These are phyloP conservation scores for Hartigia nigra DNA, from an alignment of 2,888 invertebrate genomes.

Conservation along the genomic window DNA sequence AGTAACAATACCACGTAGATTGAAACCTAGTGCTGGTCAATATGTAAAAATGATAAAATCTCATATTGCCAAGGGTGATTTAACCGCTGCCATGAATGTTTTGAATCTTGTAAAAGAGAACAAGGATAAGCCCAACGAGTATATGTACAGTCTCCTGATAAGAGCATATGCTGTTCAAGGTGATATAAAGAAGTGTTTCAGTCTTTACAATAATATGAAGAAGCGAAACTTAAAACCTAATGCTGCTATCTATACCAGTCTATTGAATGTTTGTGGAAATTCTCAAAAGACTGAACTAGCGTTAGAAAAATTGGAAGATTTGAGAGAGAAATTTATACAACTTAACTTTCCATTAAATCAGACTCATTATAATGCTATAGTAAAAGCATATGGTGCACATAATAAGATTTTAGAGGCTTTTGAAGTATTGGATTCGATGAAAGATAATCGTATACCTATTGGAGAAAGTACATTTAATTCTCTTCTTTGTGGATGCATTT, in stretches of 20 bases:
- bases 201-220: slow-evolving; percentile 86
- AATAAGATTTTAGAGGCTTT: slow-evolving; percentile 84
- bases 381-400: slow-evolving; percentile 90
- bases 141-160: slow-evolving; percentile 86
- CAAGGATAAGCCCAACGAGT: slow-evolving; percentile 80
- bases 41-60: slow-evolving; percentile 80
- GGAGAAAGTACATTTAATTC: slow-evolving; percentile 80
- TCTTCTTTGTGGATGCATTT: slow-evolving; percentile 85
- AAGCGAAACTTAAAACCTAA: slow-evolving; percentile 76
- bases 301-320: slow-evolving; percentile 73
- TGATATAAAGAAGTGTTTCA: slow-evolving; percentile 87
- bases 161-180: slow-evolving; percentile 86
- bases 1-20: slow-evolving; percentile 30
- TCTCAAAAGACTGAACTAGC: slow-evolving; percentile 78
- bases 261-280: slow-evolving; percentile 91
- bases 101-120: slow-evolving; percentile 85
- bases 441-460: slow-evolving; percentile 71
- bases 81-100: slow-evolving; percentile 83
- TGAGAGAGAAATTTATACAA: slow-evolving; percentile 77
- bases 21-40: slow-evolving; percentile 71
- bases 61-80: slow-evolving; percentile 72
- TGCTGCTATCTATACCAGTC: slow-evolving; percentile 82
- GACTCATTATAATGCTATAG: slow-evolving; percentile 88
- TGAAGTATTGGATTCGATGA: slow-evolving; percentile 86
- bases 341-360: slow-evolving; percentile 78